Percentiles rank a stretch among this genome's conserved stretches.
These are phyloP conservation scores for Okamejei kenojei DNA, from an alignment of 2,797 vertebrate genomes.

Conservation along the genomic window DNA sequence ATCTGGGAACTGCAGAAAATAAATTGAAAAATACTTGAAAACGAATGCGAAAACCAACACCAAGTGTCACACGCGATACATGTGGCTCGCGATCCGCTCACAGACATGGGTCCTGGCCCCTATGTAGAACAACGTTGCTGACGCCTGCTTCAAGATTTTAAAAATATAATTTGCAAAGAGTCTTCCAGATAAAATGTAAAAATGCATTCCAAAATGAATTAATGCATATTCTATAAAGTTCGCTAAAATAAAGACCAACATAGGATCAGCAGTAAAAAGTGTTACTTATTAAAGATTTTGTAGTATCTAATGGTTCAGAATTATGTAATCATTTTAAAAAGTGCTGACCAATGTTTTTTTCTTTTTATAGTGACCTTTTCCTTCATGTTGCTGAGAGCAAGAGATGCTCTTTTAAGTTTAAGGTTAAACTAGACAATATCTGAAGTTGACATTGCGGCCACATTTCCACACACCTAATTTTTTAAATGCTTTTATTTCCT, in stretches of 20 bases:
- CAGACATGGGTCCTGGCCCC: no score
- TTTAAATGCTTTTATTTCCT: slow-evolving; percentile 53
- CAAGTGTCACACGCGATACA: no score
- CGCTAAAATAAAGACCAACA: not conserved
- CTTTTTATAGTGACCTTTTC: slow-evolving; percentile 45
- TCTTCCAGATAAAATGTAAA: not conserved
- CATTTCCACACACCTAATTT: slow-evolving; percentile 56
- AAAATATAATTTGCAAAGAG: not conserved
- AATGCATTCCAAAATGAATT: not conserved
- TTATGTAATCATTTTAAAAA: not conserved
- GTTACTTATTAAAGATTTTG: not conserved
- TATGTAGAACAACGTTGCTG: no score
- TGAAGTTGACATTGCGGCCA: slow-evolving; percentile 55
- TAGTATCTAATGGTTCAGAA: not conserved
- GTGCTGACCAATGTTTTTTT: slow-evolving; percentile 6
- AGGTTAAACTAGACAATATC: slow-evolving; percentile 51
- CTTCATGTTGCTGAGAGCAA: slow-evolving; percentile 52
- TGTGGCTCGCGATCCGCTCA: no score
- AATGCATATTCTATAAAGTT: not conserved
- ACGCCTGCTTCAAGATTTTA: no score
- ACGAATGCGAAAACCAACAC: no score
- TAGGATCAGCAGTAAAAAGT: not conserved
- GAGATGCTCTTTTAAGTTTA: slow-evolving; percentile 56
- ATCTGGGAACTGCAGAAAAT: no score
- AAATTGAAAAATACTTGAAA: no score